Percentiles rank a stretch among this genome's conserved stretches.
These are phyloP conservation scores for Rhaphigaster nebulosa DNA, from an alignment of 2,888 invertebrate genomes.

Conservation along the genomic window DNA sequence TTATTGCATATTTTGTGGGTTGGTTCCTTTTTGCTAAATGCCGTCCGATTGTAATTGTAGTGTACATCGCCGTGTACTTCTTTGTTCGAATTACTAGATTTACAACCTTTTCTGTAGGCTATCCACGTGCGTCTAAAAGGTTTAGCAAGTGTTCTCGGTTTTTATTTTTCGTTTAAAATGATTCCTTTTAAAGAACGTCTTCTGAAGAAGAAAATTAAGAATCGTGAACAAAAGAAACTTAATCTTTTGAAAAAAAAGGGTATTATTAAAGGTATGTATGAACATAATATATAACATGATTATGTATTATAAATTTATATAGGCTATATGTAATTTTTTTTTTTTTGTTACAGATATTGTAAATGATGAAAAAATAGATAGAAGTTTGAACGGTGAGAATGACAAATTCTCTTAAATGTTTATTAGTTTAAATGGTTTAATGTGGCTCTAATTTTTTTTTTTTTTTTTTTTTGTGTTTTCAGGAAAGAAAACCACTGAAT, in stretches of 20 bases:
- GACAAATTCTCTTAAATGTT: neutral
- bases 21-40: no score
- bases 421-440: no score
- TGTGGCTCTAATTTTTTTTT: no score
- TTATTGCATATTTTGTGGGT: no score
- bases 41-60: no score
- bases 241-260: constrained; percentile 74
- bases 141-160: neutral
- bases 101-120: constrained; percentile 1
- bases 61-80: neutral
- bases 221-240: constrained; percentile 80
- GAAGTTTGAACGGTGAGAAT: neutral
- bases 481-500: neutral
- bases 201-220: constrained; percentile 82
- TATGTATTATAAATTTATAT: neutral
- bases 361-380: constrained; percentile 67
- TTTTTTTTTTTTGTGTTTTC: neutral
- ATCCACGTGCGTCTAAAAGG: neutral
- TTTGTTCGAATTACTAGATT: neutral
- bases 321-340: neutral
- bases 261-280: constrained; percentile 47
- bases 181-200: constrained; percentile 81
- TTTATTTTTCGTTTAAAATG: neutral
- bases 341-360: constrained; percentile 63
- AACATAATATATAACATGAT: no score